Percentiles rank a stretch among this genome's conserved stretches.
phyloP scores from a whole-genome alignment of 2,888 invertebrate species.

The Oscheius onirici region DNA sequence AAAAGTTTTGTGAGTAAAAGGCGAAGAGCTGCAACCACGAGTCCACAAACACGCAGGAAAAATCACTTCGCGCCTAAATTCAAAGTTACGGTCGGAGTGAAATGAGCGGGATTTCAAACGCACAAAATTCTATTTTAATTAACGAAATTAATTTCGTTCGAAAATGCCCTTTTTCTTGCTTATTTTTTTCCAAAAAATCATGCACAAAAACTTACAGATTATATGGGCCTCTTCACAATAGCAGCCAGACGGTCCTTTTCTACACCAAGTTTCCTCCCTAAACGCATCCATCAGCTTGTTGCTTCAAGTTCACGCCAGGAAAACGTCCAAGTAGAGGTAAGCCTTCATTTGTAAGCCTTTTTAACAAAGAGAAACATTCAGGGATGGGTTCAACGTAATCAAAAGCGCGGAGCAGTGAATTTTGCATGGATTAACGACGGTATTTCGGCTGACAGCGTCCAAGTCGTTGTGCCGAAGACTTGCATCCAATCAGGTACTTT shows the following conservation, averaged over 20 bases:
- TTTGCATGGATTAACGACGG: conserved; percentile 64
- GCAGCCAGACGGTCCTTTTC: background rate
- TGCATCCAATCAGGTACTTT: conserved; percentile 33
- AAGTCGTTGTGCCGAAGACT: conserved; percentile 44
- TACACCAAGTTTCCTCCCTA: background rate
- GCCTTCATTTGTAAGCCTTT: background rate
- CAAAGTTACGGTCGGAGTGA: too few relatives aligned
- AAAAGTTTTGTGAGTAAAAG: too few relatives aligned
- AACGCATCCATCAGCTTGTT: background rate
- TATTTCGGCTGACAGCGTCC: conserved; percentile 40
- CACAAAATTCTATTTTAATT: too few relatives aligned
- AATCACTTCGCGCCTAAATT: too few relatives aligned
- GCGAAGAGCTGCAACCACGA: too few relatives aligned
- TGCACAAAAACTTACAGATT: background rate
- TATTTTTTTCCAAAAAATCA: background rate
- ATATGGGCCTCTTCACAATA: background rate
- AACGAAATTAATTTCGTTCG: too few relatives aligned
- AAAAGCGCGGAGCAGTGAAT: conserved; percentile 47
- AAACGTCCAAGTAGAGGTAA: conserved; percentile 1
- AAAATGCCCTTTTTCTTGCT: background rate
- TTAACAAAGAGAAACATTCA: conserved; percentile 26
- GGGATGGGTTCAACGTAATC: conserved; percentile 61
- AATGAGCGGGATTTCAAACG: too few relatives aligned
- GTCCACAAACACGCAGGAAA: too few relatives aligned
- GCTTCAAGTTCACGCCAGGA: background rate